Evolutionary conservation across 2,113 vertebrate genomes (phyloP).

Genomic region (Nothoprocta perdicaria): DNA sequence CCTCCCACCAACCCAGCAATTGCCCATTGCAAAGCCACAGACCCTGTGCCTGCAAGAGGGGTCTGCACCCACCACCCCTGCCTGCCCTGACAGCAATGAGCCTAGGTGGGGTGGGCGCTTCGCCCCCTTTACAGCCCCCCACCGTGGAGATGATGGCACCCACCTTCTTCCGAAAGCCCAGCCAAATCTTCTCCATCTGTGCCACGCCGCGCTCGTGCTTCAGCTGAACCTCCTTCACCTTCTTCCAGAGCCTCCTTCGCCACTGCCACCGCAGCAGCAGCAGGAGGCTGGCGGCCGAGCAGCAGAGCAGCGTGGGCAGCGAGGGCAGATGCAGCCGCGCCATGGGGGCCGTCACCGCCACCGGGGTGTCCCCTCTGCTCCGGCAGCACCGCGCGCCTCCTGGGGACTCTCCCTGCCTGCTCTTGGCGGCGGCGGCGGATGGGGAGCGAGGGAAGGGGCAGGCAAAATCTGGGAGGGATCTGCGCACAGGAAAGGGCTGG

Average conservation of each 20-base stretch:
- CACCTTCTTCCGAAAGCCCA: slow-evolving; percentile 55
- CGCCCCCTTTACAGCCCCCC: too few relatives aligned
- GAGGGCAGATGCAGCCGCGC: neutral
- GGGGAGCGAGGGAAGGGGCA: neutral
- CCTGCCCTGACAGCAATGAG: neutral
- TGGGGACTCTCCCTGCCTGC: neutral
- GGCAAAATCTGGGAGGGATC: slow-evolving; percentile 47
- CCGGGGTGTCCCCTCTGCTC: neutral
- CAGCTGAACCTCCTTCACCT: slow-evolving; percentile 26
- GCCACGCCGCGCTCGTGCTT: slow-evolving; percentile 48
- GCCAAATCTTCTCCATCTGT: slow-evolving; percentile 10
- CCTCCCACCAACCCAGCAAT: neutral
- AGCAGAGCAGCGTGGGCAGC: slow-evolving; percentile 11
- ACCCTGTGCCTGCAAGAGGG: neutral
- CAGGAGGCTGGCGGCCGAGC: neutral
- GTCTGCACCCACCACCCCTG: neutral
- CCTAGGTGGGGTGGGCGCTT: neutral
- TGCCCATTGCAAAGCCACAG: neutral
- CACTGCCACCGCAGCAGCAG: slow-evolving; percentile 53
- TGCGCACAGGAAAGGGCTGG: neutral
- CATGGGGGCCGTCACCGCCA: neutral
- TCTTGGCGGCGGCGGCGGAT: neutral
- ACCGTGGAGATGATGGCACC: neutral
- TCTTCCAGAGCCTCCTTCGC: neutral
- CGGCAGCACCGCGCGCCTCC: neutral